Evolutionary conservation across 2,888 invertebrate species (phyloP).

Genomic region (Acanthopleura granulata): DNA sequence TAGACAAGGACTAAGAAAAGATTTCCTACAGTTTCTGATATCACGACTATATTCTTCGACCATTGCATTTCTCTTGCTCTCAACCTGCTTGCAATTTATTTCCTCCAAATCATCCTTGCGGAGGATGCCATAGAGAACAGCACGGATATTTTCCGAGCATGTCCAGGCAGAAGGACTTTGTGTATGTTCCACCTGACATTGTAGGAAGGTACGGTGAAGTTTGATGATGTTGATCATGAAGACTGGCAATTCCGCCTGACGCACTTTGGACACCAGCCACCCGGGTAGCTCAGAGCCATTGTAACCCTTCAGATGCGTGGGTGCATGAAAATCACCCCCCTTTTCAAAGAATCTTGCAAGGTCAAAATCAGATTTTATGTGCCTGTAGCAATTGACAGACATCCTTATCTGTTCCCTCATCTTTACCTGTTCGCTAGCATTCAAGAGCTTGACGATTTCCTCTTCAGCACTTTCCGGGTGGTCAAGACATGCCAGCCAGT

Average conservation of each 20-base stretch:
- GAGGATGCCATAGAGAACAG: slow-evolving; percentile 61
- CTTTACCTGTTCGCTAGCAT: slow-evolving; percentile 23
- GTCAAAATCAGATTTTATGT: slow-evolving; percentile 32
- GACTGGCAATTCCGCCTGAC: slow-evolving; percentile 76
- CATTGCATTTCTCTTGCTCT: not conserved
- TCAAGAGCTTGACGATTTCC: slow-evolving; percentile 75
- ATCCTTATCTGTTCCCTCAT: slow-evolving; percentile 45
- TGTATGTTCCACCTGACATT: slow-evolving; percentile 60
- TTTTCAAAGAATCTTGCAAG: slow-evolving; percentile 31
- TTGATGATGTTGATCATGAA: slow-evolving; percentile 74
- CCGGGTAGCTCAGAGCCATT: slow-evolving; percentile 69
- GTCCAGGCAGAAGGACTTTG: slow-evolving; percentile 47
- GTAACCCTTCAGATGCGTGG: slow-evolving; percentile 31
- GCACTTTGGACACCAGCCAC: slow-evolving; percentile 79
- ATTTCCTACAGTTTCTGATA: slow-evolving; percentile 41
- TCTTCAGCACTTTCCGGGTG: slow-evolving; percentile 74
- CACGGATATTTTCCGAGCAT: slow-evolving; percentile 51
- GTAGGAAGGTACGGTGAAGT: slow-evolving; percentile 57
- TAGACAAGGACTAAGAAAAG: slow-evolving; percentile 33
- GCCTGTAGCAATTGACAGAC: too few relatives aligned
- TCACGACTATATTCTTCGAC: slow-evolving; percentile 55
- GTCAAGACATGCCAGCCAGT: slow-evolving; percentile 81
- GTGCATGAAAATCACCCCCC: slow-evolving; percentile 20
- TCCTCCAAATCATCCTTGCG: slow-evolving; percentile 29
- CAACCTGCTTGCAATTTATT: not conserved